Conservation (phyloP, 2,888 invertebrate genomes). For the Melinaea marsaeus region DNA sequence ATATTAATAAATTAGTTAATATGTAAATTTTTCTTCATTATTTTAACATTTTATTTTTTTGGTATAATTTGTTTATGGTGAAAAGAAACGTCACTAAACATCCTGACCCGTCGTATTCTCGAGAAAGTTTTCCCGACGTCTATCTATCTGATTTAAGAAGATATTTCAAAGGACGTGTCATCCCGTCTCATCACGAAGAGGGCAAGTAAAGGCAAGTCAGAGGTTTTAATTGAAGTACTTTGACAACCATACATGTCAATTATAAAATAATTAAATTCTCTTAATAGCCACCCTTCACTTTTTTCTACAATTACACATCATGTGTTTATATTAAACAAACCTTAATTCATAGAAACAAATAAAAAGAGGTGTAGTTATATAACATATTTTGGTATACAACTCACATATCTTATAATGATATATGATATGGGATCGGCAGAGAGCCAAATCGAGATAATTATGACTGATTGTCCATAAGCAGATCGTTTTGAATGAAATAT, state of each 20-base stretch:
- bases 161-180: slow-evolving; percentile 32
- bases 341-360: no score
- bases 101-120: slow-evolving; percentile 18
- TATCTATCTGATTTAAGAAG: slow-evolving; percentile 34
- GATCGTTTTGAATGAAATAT: slow-evolving; percentile 1
- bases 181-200: slow-evolving; percentile 6
- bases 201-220: not conserved
- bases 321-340: no score
- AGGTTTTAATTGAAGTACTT: no score
- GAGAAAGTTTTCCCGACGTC: slow-evolving; percentile 21
- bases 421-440: slow-evolving; percentile 13
- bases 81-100: no score
- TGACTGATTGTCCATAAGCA: slow-evolving; percentile 9
- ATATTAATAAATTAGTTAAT: no score
- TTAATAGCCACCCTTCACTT: no score
- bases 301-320: no score
- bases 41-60: no score
- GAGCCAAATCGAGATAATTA: slow-evolving; percentile 19
- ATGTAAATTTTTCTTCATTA: no score
- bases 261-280: not conserved
- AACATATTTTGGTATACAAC: no score
- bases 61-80: no score
- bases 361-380: no score
- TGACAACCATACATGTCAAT: not conserved
- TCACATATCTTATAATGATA: not conserved